A percentile compares a stretch with the other conserved stretches of the same genome.
Conservation (phyloP, 2,113 vertebrate genomes). For the Pomatorhinus ruficollis region DNA sequence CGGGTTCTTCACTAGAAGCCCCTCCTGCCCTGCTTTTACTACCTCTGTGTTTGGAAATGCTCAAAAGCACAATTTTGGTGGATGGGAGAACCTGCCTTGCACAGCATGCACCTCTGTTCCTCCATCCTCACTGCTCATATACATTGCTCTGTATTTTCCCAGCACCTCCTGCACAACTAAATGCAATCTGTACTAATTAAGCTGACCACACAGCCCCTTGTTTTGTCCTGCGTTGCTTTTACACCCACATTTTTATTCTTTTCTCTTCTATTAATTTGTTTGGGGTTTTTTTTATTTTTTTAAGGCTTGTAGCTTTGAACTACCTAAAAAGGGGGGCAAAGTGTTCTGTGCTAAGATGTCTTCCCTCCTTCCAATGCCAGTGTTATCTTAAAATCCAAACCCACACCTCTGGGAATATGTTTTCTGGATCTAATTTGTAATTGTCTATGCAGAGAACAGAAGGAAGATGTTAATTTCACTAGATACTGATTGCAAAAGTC, state of each 20-base stretch:
- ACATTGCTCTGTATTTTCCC: not conserved
- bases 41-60: not conserved
- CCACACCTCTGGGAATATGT: not conserved
- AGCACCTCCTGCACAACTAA: not conserved
- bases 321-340: not conserved
- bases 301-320: not conserved
- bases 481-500: not conserved
- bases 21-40: not conserved
- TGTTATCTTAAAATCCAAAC: not conserved
- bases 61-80: not conserved
- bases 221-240: not conserved
- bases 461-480: constrained; percentile 5
- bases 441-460: not conserved
- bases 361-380: not conserved
- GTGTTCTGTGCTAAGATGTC: not conserved
- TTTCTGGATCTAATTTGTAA: constrained; percentile 31
- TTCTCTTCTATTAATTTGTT: not conserved
- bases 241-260: not conserved
- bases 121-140: not conserved
- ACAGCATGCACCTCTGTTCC: not conserved
- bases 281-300: not conserved
- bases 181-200: not conserved
- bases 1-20: not conserved
- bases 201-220: not conserved
- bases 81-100: not conserved